Evolutionary conservation across 37 sponge, comb jelly and placozoan genomes (phyloP).

Genomic region (Bolinopsis microptera): DNA sequence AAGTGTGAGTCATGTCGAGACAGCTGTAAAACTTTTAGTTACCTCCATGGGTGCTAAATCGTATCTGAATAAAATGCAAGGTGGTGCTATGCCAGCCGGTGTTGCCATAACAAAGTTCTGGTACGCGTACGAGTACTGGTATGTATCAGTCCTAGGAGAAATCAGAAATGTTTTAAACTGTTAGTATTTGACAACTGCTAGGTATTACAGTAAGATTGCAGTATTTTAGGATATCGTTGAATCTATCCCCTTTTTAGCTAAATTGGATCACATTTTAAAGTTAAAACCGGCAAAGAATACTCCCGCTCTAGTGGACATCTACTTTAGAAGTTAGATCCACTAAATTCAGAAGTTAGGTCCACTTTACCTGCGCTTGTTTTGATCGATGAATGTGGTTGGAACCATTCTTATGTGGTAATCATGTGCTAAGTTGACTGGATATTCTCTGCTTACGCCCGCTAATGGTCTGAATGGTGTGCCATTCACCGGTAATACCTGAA

Average conservation of each 20-base stretch:
- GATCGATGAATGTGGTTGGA: conserved; percentile 18
- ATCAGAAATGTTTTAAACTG: no score
- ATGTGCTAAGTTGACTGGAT: not conserved
- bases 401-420: not conserved
- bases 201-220: no score
- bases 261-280: no score
- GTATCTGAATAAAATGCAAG: conserved; percentile 17
- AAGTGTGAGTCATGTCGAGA: no score
- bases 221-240: no score
- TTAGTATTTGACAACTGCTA: no score
- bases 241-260: no score
- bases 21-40: no score
- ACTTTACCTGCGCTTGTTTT: not conserved
- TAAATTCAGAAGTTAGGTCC: no score
- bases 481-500: not conserved
- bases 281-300: no score
- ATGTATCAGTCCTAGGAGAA: not conserved
- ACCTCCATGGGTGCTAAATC: conserved; percentile 37
- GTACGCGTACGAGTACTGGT: not conserved
- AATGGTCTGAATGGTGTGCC: not conserved
- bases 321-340: no score
- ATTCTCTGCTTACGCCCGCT: not conserved
- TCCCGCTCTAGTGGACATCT: no score
- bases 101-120: conserved; percentile 6
- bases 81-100: not conserved